Evolutionary conservation across 1,140 invertebrate genomes (phyloP).

Genomic region (Bilobella aurantiaca): DNA sequence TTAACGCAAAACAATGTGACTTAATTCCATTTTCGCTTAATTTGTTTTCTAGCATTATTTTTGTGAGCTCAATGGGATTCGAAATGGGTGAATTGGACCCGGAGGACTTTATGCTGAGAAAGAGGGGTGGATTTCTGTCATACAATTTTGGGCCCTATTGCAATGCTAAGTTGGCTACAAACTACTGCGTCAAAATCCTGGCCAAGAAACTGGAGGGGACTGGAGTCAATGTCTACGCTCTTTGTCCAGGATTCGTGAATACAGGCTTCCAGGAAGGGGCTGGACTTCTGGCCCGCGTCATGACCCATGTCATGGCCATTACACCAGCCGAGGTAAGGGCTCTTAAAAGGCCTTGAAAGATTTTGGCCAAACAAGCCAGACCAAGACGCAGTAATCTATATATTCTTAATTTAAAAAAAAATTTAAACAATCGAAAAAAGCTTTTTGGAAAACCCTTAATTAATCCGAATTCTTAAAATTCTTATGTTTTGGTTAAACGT

Average conservation of each 20-base stretch:
- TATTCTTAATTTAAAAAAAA: too few relatives aligned
- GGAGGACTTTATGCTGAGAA: conserved; percentile 40
- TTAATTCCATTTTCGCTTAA: background rate
- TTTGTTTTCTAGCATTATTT: conserved; percentile 33
- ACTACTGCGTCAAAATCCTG: conserved; percentile 24
- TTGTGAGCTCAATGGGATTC: conserved; percentile 36
- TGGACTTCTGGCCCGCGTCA: background rate
- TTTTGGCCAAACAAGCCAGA: too few relatives aligned
- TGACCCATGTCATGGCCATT: background rate
- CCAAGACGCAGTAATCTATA: too few relatives aligned
- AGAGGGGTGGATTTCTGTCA: conserved; percentile 16
- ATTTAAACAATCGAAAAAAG: too few relatives aligned
- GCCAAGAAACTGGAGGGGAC: conserved; percentile 35
- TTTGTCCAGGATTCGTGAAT: conserved; percentile 35
- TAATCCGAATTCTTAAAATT: too few relatives aligned
- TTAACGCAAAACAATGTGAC: too few relatives aligned
- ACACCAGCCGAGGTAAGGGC: background rate
- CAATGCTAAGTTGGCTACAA: conserved; percentile 38
- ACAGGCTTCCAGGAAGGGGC: background rate
- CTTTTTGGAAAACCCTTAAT: too few relatives aligned
- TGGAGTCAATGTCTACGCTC: conserved; percentile 8
- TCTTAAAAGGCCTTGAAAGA: too few relatives aligned
- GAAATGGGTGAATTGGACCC: conserved; percentile 42
- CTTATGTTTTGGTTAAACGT: too few relatives aligned
- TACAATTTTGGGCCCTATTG: conserved; percentile 40